Base-by-base conservation (phyloP, 2,113 vertebrate species). In the Sturnira hondurensis region DNA sequence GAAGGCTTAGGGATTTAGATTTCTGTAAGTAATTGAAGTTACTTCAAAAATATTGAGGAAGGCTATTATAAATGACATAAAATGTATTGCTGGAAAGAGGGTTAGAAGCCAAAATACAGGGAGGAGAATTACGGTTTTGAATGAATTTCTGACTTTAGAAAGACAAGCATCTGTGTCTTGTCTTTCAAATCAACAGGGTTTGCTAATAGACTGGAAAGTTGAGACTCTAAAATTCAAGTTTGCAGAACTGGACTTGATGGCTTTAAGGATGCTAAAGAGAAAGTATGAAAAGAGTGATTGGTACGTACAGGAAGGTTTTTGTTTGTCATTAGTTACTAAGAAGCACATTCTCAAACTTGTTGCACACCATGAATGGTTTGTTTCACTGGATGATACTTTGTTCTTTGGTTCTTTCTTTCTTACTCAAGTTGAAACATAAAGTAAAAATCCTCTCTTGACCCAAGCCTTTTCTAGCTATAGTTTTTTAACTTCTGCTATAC, bases 321-420 rank as follows among this genome's bases (percentile, higher is more conserved):
- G 24, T 47, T 67, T 74, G 52, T 71, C 1, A 20, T 77, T 33
- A 65, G 22, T 85, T 95, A 87, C 15, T 86, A 86, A 95, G 58
- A 95, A 94, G 41, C 19, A 77, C 36, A 82, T 73, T 89, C 24
- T 54, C 50, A 90, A 33, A 20, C 61, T 96, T 94, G 41, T 87
- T 92, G 65, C 16, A 36, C 63, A 93, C 45, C 1, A 7, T 82
- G 50, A 33, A n/a, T 74, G 71, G n/a, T 88, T 96, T 90, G 65
- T 96, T 94, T 96, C 52, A 89, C 13, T 65, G 54, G 33, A 22
- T 61, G 36, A 3, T 86, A 54, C n/a, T 74, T 74, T 78, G 54
- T 88, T 77, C 22, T 91, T 94, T 50, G 36, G 24, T 70, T 85
- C 36, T 81, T 96, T 83, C 36, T 82, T 63, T 96, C 68, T 91